A percentile compares a stretch with the other conserved stretches of the same genome.
Conservation (phyloP, 2,113 vertebrate species). For the Corvus hawaiiensis region DNA sequence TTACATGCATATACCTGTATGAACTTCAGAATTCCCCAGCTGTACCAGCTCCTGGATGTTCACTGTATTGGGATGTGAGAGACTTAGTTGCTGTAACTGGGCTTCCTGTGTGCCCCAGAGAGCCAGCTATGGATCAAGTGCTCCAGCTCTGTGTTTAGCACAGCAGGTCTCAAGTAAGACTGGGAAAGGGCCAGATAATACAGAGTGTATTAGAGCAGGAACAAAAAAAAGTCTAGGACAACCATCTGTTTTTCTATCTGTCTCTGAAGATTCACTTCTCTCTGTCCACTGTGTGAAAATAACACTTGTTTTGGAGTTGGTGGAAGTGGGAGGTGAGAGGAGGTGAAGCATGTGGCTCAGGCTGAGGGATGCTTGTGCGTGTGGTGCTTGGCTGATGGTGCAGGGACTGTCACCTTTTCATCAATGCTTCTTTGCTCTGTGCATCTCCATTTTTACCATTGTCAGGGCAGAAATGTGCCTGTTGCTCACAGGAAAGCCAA, state of each 20-base stretch:
- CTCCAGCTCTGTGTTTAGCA: not conserved
- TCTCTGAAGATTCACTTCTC: not conserved
- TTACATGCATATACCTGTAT: not conserved
- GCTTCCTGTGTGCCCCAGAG: not conserved
- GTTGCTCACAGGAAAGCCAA: not conserved
- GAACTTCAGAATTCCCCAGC: not conserved
- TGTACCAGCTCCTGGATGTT: not conserved
- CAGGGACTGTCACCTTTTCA: not conserved
- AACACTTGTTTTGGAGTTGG: not conserved
- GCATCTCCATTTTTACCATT: not conserved
- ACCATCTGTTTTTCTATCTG: not conserved
- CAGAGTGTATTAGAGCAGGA: not conserved
- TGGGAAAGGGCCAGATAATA: not conserved
- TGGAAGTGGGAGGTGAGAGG: not conserved
- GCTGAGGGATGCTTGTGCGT: not conserved
- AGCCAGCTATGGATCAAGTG: accelerated
- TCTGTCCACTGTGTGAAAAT: not conserved
- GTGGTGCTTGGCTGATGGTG: not conserved
- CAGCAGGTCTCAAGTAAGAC: not conserved
- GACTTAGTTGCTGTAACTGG: not conserved
- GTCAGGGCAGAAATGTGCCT: not conserved
- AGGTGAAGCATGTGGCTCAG: not conserved
- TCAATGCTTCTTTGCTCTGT: not conserved
- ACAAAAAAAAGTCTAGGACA: not conserved
- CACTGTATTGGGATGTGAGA: not conserved